Evolutionary conservation across 2,888 invertebrate species (phyloP).

Genomic region (Diplazon laetatorius): DNA sequence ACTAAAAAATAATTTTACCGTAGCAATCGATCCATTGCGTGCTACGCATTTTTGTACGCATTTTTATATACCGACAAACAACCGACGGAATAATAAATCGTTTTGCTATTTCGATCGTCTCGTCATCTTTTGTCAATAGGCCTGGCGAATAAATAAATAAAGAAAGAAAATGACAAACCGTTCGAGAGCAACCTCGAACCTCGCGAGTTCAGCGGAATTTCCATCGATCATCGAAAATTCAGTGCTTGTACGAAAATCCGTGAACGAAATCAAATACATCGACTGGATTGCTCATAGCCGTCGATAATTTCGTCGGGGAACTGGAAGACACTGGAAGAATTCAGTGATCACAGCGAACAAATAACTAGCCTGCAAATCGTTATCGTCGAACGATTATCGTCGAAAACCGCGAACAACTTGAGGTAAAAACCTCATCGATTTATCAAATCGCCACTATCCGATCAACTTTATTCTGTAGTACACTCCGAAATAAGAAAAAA

Average conservation of each 20-base stretch:
- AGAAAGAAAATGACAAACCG: background rate
- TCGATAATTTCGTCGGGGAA: background rate
- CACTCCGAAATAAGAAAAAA: no score
- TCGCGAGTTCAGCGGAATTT: conserved; percentile 1
- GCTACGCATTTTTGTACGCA: conserved; percentile 31
- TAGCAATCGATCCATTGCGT: conserved; percentile 12
- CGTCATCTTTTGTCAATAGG: background rate
- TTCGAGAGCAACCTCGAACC: conserved; percentile 19
- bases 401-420: no score
- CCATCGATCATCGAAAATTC: background rate
- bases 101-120: conserved; percentile 42
- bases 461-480: no score
- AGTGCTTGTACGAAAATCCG: background rate
- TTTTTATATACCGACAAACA: conserved; percentile 23
- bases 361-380: background rate
- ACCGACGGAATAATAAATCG: conserved; percentile 31
- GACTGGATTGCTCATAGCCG: no score
- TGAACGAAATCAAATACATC: background rate
- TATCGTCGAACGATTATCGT: no score
- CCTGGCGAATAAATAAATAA: background rate
- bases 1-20: background rate
- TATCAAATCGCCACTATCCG: no score
- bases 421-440: no score
- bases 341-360: background rate
- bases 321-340: background rate